phyloP scores from a whole-genome alignment of 2,113 vertebrate genomes.

The Natator depressus region DNA sequence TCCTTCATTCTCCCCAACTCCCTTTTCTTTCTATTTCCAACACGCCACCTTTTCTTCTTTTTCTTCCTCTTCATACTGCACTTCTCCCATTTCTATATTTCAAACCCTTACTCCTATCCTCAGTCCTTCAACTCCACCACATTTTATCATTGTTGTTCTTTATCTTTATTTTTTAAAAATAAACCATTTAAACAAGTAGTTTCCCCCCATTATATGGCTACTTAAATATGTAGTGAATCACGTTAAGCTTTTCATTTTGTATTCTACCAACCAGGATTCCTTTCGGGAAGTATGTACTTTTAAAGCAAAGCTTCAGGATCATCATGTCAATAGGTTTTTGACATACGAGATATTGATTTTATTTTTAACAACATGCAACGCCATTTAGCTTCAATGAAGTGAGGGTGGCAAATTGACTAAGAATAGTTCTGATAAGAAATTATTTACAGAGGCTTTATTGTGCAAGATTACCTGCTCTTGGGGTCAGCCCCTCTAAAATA shows the following conservation, averaged over 20 bases:
- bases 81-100: neutral
- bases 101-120: neutral
- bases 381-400: neutral
- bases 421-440: neutral
- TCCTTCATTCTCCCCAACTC: neutral
- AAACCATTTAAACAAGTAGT: neutral
- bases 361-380: neutral
- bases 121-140: neutral
- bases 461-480: neutral
- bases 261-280: neutral
- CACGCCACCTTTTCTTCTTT: neutral
- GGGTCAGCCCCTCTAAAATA: neutral
- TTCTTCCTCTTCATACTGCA: accelerated
- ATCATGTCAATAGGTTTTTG: neutral
- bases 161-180: neutral
- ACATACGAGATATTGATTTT: neutral
- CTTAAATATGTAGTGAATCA: neutral
- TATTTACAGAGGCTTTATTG: neutral
- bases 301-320: neutral
- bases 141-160: neutral
- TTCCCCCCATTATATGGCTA: neutral
- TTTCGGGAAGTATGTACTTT: neutral
- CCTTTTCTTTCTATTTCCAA: neutral
- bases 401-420: neutral
- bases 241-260: neutral